A percentile compares a stretch with the other conserved stretches of the same genome.
These are phyloP conservation scores for Cheilosia scutellata DNA, from an alignment of 2,888 invertebrate genomes.

Conservation along the genomic window DNA sequence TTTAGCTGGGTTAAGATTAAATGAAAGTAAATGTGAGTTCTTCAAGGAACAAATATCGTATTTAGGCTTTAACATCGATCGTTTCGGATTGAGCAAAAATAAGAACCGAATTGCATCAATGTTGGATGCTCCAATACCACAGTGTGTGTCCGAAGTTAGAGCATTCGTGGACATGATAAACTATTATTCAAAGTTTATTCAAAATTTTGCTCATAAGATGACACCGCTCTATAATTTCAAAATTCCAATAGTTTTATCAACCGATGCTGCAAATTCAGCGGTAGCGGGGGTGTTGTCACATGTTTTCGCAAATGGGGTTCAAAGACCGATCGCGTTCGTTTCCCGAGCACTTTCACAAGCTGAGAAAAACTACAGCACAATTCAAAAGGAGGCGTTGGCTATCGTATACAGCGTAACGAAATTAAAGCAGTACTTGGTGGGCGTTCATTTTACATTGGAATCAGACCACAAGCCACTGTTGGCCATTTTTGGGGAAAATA, in stretches of 20 bases:
- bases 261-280: constrained; percentile 26
- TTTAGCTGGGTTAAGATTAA: constrained; percentile 14
- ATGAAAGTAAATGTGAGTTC: constrained; percentile 24
- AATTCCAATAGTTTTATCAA: constrained; percentile 34
- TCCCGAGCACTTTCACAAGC: background rate
- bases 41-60: constrained; percentile 11
- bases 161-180: constrained; percentile 28
- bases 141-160: constrained; percentile 12
- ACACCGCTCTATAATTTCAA: constrained; percentile 25
- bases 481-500: constrained; percentile 39
- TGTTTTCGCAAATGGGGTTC: background rate
- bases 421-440: constrained; percentile 15
- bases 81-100: constrained; percentile 20
- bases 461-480: constrained; percentile 32
- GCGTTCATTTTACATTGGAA: constrained; percentile 3
- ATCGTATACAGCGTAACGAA: constrained; percentile 21
- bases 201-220: constrained; percentile 20
- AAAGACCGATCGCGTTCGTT: constrained; percentile 13
- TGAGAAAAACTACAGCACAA: constrained; percentile 18
- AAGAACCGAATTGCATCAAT: constrained; percentile 2
- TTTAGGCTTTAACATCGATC: constrained; percentile 24
- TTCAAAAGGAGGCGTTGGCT: constrained; percentile 20
- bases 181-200: constrained; percentile 30
- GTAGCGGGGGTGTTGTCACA: background rate
- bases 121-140: background rate